phyloP scores from a whole-genome alignment of 37 sponge, comb jelly and placozoan genomes.

The Oopsacas minuta region DNA sequence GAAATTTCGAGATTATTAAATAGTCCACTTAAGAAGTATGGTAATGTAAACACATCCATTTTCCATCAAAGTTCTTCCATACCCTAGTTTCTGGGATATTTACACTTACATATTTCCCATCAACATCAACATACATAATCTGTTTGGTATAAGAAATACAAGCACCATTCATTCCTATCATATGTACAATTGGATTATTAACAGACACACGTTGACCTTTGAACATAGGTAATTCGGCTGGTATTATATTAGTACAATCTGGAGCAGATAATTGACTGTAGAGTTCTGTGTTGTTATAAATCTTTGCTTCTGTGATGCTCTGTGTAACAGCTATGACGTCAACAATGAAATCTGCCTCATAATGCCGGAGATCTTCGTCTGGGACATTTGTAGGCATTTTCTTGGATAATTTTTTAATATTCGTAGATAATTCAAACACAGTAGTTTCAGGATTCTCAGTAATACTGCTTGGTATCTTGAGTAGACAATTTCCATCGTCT shows the following conservation, averaged over 20 bases:
- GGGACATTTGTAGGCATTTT: neutral
- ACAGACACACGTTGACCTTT: neutral
- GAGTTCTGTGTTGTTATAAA: neutral
- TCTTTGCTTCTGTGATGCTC: neutral
- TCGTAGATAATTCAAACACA: neutral
- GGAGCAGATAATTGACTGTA: neutral
- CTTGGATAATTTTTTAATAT: neutral
- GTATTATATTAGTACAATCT: neutral
- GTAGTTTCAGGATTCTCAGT: no score
- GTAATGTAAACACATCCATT: constrained; percentile 78
- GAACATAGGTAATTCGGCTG: neutral
- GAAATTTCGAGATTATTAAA: neutral
- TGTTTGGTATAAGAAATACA: constrained; percentile 57
- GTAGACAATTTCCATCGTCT: neutral
- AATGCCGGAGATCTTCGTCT: neutral
- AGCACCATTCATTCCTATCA: constrained; percentile 52
- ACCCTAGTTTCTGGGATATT: constrained; percentile 53
- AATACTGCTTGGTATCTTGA: neutral
- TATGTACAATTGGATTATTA: constrained; percentile 41
- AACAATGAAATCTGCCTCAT: neutral
- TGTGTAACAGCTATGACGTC: neutral
- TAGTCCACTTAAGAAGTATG: constrained; percentile 42
- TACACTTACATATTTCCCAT: neutral
- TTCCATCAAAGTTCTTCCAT: constrained; percentile 57
- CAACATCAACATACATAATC: neutral